Conservation (phyloP, 2,797 vertebrate species). For the Sebastes taczanowskii region DNA sequence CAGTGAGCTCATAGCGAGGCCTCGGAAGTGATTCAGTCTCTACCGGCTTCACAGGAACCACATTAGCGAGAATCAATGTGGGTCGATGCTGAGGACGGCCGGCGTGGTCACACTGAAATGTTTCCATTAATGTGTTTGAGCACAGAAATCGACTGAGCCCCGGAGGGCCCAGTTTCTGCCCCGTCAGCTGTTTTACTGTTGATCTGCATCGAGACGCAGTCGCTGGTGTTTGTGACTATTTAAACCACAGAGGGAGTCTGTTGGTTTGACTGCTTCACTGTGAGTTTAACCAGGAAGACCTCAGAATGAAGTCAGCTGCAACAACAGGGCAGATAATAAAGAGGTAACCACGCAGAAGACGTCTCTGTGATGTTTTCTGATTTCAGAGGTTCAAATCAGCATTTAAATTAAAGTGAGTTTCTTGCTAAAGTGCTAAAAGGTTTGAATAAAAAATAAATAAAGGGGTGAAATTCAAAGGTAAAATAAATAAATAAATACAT, state of each 20-base stretch:
- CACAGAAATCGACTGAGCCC: conserved; percentile 7
- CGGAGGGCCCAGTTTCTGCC: not conserved
- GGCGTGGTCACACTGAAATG: not conserved
- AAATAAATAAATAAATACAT: too few relatives aligned
- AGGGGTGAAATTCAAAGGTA: too few relatives aligned
- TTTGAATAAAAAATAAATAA: too few relatives aligned
- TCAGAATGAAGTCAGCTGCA: not conserved
- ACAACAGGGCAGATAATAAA: not conserved
- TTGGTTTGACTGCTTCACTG: not conserved
- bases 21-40: not conserved
- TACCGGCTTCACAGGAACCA: conserved; percentile 7
- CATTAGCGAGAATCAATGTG: conserved; percentile 24
- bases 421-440: not conserved
- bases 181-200: conserved; percentile 2
- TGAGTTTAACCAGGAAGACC: not conserved
- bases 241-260: not conserved
- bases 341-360: not conserved
- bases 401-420: not conserved
- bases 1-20: not conserved
- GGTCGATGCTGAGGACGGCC: conserved; percentile 20
- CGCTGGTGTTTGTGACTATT: not conserved
- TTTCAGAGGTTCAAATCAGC: not conserved
- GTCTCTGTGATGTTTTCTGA: not conserved
- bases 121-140: conserved; percentile 25
- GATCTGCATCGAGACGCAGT: not conserved